Percentiles rank a stretch among this genome's conserved stretches.
Evolutionary conservation across 92 coral and sea anemone genomes (phyloP).

Genomic region (Chrysogorgia sp.): DNA sequence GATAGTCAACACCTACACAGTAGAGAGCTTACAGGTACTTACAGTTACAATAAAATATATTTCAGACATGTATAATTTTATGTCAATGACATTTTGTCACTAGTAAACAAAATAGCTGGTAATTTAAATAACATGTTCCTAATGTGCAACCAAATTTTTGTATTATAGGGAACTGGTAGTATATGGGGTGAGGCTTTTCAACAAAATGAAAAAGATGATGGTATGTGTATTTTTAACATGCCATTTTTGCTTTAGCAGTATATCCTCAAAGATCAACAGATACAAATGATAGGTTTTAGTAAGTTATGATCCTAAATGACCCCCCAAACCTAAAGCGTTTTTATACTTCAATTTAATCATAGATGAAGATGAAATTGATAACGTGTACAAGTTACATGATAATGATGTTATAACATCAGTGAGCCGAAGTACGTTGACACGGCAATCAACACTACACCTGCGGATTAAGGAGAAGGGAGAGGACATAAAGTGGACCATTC

Average conservation of each 20-base stretch:
- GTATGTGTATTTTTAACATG: background rate
- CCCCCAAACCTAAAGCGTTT: too few species aligned
- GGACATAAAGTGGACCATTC: constrained; percentile 38
- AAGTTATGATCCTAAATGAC: too few species aligned
- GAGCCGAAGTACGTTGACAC: background rate
- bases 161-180: constrained; percentile 8
- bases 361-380: background rate
- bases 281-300: too few species aligned
- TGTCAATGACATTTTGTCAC: too few species aligned
- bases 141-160: too few species aligned
- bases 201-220: background rate
- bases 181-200: constrained; percentile 1
- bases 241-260: too few species aligned
- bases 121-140: too few species aligned
- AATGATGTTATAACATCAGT: background rate
- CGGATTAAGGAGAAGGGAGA: constrained; percentile 7
- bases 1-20: constrained; percentile 36
- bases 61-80: too few species aligned
- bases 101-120: too few species aligned
- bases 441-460: background rate
- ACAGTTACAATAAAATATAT: too few species aligned
- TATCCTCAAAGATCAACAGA: background rate
- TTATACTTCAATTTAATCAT: too few species aligned
- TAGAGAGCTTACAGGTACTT: constrained; percentile 48
- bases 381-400: background rate